These are phyloP conservation scores for Drosophila bocki DNA, from an alignment of 1,140 invertebrate genomes.

Conservation along the genomic window DNA sequence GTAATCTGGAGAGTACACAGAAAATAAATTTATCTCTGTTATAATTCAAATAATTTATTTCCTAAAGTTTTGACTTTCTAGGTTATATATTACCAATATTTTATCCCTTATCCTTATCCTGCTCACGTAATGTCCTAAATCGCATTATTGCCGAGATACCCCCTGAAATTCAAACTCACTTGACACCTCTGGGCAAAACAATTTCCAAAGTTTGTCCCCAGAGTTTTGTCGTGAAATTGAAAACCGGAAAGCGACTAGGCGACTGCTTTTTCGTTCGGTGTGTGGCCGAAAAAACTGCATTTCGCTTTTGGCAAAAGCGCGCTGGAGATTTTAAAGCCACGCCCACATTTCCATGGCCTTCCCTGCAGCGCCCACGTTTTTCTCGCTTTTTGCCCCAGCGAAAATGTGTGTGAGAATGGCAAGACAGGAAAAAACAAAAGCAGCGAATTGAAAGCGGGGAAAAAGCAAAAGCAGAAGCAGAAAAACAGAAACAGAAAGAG, in stretches of 20 bases:
- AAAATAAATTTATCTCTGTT: not conserved
- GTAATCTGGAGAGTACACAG: not conserved
- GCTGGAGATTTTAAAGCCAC: slow-evolving; percentile 47
- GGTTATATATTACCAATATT: not conserved
- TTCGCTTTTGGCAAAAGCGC: slow-evolving; percentile 37
- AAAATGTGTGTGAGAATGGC: slow-evolving; percentile 10
- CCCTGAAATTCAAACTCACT: slow-evolving; percentile 16
- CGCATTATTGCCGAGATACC: slow-evolving; percentile 23
- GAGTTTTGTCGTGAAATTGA: slow-evolving; percentile 45
- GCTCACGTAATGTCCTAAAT: slow-evolving; percentile 4
- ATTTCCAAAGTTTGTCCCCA: slow-evolving; percentile 34
- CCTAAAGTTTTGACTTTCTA: too few species aligned
- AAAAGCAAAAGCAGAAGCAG: slow-evolving; percentile 40
- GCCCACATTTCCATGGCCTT: slow-evolving; percentile 12
- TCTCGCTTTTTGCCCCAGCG: slow-evolving; percentile 20
- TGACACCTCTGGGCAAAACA: slow-evolving; percentile 22
- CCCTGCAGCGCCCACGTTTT: slow-evolving; percentile 18
- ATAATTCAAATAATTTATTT: not conserved
- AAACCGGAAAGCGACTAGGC: slow-evolving; percentile 32
- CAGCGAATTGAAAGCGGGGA: slow-evolving; percentile 30
- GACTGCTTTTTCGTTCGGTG: slow-evolving; percentile 36
- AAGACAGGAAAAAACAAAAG: slow-evolving; percentile 43
- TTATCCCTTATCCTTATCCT: not conserved
- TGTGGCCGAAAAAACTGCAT: slow-evolving; percentile 37
- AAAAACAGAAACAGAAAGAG: slow-evolving; percentile 20